phyloP scores from a whole-genome alignment of 1,140 invertebrate species.

The Meloidogyne chitwoodi region DNA sequence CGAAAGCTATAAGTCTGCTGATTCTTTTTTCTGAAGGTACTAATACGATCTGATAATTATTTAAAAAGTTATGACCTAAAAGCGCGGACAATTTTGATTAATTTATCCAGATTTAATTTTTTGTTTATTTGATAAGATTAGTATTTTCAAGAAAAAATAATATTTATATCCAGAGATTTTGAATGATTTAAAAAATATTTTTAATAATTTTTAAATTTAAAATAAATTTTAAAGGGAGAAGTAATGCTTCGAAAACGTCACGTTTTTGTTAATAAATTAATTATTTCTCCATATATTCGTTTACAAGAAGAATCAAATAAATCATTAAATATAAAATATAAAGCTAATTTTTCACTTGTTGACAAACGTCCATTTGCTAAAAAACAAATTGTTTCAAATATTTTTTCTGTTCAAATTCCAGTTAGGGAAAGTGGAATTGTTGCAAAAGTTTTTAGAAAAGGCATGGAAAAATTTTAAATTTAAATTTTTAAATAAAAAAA shows the following conservation, averaged over 20 bases:
- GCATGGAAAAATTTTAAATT: neutral
- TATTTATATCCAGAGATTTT: no score
- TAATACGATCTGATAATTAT: no score
- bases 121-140: no score
- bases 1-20: no score
- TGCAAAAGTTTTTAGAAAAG: neutral
- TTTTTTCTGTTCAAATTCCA: conserved; percentile 17
- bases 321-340: neutral
- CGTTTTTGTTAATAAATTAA: conserved; percentile 14
- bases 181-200: no score
- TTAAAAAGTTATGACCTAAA: no score
- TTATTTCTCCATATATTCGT: conserved; percentile 3
- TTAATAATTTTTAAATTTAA: no score
- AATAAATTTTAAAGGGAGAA: neutral
- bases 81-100: no score
- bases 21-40: no score
- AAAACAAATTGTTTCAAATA: conserved; percentile 27
- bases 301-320: neutral
- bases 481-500: neutral
- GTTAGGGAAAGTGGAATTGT: neutral
- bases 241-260: conserved; percentile 13
- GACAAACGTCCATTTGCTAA: conserved; percentile 24
- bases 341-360: conserved; percentile 12
- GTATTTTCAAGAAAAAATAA: no score
- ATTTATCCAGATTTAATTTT: no score